These are phyloP conservation scores for Asbolus verrucosus DNA, from an alignment of 1,140 invertebrate species.

Conservation along the genomic window DNA sequence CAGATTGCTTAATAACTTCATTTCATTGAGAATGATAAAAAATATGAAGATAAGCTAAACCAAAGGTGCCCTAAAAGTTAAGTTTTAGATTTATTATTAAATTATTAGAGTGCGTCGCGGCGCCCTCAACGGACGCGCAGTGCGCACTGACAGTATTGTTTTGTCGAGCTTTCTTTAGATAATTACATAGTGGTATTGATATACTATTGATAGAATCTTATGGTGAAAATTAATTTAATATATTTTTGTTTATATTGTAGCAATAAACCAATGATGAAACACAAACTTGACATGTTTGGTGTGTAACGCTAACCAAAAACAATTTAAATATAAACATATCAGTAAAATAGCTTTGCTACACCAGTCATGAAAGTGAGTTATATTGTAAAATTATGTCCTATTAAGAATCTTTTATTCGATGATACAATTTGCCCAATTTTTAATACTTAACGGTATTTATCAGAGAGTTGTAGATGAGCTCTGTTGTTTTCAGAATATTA, in stretches of 20 bases:
- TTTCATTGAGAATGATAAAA: constrained; percentile 50
- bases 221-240: constrained; percentile 51
- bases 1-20: constrained; percentile 40
- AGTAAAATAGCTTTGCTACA: constrained; percentile 49
- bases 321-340: constrained; percentile 51
- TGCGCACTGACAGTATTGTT: constrained; percentile 35
- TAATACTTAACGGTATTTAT: constrained; percentile 33
- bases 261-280: constrained; percentile 59
- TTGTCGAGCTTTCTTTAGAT: constrained; percentile 50
- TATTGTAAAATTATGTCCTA: constrained; percentile 24
- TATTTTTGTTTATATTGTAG: constrained; percentile 58
- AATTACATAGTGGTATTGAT: constrained; percentile 36
- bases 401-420: constrained; percentile 18
- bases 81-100: constrained; percentile 62
- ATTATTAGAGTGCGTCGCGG: constrained; percentile 47
- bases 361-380: constrained; percentile 41
- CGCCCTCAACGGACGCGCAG: not conserved
- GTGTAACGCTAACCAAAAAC: constrained; percentile 40
- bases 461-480: constrained; percentile 9
- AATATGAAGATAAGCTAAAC: constrained; percentile 64
- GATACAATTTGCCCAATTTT: constrained; percentile 48
- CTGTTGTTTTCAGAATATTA: constrained; percentile 33
- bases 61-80: constrained; percentile 67
- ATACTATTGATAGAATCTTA: constrained; percentile 45
- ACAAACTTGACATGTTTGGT: constrained; percentile 34